Percentiles rank a stretch among this genome's conserved stretches.
Evolutionary conservation across 2,888 invertebrate species (phyloP).

Genomic region (Nematopogon swammerdamellus): DNA sequence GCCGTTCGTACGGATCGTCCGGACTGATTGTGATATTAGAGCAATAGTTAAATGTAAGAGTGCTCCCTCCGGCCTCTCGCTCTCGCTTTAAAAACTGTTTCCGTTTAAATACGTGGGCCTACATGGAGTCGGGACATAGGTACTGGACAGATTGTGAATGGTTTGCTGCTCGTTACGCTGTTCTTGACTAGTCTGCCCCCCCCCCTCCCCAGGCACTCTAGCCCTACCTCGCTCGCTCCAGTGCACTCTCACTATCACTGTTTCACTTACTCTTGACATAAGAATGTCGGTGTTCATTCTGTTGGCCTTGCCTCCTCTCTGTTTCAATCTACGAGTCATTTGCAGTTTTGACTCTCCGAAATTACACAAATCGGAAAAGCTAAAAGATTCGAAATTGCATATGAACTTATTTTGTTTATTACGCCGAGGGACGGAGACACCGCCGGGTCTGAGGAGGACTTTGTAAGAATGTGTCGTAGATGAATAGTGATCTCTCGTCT

Average conservation of each 20-base stretch:
- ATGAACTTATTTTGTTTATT: neutral
- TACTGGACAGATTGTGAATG: conserved; percentile 46
- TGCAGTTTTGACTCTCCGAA: neutral
- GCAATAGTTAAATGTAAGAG: conserved; percentile 37
- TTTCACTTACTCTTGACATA: neutral
- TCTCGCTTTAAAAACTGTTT: conserved; percentile 47
- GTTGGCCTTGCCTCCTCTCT: neutral
- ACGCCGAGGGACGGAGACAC: neutral
- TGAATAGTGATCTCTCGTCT: neutral
- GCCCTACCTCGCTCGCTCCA: neutral
- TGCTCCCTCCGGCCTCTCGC: conserved; percentile 38
- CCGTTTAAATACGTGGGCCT: conserved; percentile 31
- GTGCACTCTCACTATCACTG: conserved; percentile 5
- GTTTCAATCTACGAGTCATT: neutral
- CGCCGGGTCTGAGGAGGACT: neutral
- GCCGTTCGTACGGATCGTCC: conserved; percentile 36
- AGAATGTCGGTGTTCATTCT: neutral
- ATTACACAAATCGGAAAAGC: no score
- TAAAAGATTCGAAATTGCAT: neutral
- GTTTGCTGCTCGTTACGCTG: conserved; percentile 55
- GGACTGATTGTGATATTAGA: conserved; percentile 27
- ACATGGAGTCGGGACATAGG: conserved; percentile 29
- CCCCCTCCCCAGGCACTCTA: neutral
- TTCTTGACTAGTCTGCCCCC: conserved; percentile 18
- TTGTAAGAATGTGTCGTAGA: no score